phyloP scores from a whole-genome alignment of 23 tunicate genomes.

The Phallusia fumigata region DNA sequence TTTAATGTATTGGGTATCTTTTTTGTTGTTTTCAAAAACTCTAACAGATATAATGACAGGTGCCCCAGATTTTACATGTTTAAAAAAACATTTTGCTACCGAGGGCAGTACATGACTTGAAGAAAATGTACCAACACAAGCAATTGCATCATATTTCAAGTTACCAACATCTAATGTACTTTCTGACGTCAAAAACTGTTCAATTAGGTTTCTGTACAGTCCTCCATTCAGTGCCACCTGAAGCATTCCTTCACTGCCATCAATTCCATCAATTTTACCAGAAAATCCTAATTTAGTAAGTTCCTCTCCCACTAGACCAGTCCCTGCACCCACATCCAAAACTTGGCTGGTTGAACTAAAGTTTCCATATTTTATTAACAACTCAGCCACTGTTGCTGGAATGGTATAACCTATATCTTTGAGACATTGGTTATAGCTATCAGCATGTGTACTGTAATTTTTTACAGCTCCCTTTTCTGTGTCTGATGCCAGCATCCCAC shows the following conservation, averaged over 20 bases:
- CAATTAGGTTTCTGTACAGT: too few species aligned
- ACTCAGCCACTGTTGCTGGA: background rate
- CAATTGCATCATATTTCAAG: too few species aligned
- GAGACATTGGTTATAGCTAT: background rate
- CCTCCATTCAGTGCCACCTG: background rate
- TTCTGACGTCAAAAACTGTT: too few species aligned
- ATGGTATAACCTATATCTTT: background rate
- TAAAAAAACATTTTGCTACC: too few species aligned
- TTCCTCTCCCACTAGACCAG: constrained; percentile 9
- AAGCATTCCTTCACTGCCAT: constrained; percentile 17
- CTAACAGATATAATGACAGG: too few species aligned
- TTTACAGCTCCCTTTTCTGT: background rate
- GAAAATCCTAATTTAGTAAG: background rate
- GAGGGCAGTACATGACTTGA: too few species aligned
- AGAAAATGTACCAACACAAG: too few species aligned
- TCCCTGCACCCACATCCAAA: background rate
- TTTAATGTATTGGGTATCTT: too few species aligned
- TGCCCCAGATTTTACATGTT: too few species aligned
- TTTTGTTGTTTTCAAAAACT: too few species aligned
- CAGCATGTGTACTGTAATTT: background rate
- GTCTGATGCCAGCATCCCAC: too few species aligned
- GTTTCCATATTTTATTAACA: background rate
- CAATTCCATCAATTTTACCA: constrained; percentile 4
- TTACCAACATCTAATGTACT: too few species aligned
- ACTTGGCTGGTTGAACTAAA: background rate